Conservation (phyloP, 2,113 vertebrate genomes). For the Canis aureus region DNA sequence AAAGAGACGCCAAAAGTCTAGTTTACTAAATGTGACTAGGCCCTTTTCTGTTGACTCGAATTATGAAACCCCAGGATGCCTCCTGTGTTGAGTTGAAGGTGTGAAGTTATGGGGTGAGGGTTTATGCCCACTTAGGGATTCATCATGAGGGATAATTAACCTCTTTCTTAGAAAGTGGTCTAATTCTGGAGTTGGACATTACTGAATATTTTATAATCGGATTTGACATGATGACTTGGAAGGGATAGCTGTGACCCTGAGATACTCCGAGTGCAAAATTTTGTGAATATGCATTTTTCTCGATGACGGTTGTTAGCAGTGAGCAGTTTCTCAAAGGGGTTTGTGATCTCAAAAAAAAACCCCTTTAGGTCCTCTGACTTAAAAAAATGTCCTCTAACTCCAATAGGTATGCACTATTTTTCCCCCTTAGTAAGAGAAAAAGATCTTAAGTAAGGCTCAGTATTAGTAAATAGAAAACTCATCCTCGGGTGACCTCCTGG, state of each 20-base stretch:
- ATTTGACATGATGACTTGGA: not conserved
- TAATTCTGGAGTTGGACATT: not conserved
- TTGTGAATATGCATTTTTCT: slow-evolving; percentile 37
- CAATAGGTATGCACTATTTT: not conserved
- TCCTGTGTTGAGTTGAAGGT: not conserved
- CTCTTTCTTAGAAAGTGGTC: not conserved
- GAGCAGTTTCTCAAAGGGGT: not conserved
- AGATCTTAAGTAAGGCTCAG: not conserved
- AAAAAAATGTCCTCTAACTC: not conserved
- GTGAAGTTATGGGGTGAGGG: not conserved
- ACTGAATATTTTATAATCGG: slow-evolving; percentile 17
- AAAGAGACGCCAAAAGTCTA: not conserved
- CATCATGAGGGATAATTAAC: not conserved
- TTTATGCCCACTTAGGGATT: not conserved
- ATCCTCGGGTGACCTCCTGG: not conserved
- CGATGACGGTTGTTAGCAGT: not conserved
- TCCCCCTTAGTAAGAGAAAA: not conserved
- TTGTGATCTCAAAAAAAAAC: slow-evolving; percentile 18
- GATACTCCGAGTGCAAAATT: not conserved
- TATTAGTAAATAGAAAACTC: slow-evolving; percentile 6
- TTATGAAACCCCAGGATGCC: not conserved
- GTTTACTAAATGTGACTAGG: not conserved
- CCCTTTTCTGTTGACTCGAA: not conserved
- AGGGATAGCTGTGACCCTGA: not conserved
- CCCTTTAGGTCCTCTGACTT: not conserved